Evolutionary conservation across 92 coral and sea anemone genomes (phyloP), one percentile per base, ranked within the genome.

Genomic region (Umimayanthus chanpuru): DNA sequence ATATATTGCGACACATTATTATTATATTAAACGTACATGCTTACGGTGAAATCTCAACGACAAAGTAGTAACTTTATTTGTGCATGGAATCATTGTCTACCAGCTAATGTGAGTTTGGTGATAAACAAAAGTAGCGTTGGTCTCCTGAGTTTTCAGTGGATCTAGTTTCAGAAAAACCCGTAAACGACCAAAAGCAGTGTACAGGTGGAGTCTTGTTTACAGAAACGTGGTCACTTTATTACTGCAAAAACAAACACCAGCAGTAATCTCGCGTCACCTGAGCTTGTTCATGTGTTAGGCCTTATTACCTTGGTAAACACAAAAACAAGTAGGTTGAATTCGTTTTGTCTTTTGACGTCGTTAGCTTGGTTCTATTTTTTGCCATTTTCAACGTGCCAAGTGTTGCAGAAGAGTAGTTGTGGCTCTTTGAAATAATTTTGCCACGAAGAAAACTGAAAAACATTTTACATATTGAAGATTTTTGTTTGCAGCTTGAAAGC

Each of bases 221-320:
- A 36, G 14, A 81, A 82, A 82, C 61, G 86, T 82, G 77, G 41
- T 30, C 84, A 80, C 11, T 14, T 28, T 53, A 80, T 32, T 18
- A 30, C 65, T 40, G 41, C 28, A 68, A 68, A 56, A 64, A 20
- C 76, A 82, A 82, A 44, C 38, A 82, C 76, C 76, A 49, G 41
- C 20, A 66, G 29, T 36, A 9, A 26, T 56, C 9, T 64, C 29
- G 85, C 85, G 85, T 80, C 74, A 64, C 53, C 73, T 81, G 41
- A 41, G 68, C 30, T 25, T 23, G 64, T 67, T 43, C 40, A 43
- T 26, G 8, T 70, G 40, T 83, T 26, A 28, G 65, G 8, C 41
- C 74, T 70, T 66, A 25, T 67, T 67, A 67, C 41, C 2, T 28
- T 82, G 78, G 76, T n/a, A 83, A 83, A 83, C 87, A 83, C 8